These are phyloP conservation scores for Taphrorychus bicolor DNA, from an alignment of 2,888 invertebrate genomes.

Conservation along the genomic window DNA sequence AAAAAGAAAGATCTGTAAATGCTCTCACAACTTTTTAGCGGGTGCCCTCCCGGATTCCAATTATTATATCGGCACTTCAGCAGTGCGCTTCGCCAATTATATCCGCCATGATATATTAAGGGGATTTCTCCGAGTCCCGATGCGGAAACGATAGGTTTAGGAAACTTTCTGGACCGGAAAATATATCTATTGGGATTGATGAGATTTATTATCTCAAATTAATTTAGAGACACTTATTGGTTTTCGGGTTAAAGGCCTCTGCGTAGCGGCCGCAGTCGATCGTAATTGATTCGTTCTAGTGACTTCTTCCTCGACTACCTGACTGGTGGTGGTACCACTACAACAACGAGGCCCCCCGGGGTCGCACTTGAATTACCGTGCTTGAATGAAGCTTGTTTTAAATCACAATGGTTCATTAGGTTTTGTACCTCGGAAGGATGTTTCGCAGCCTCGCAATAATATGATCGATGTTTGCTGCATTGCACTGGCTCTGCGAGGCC, in stretches of 20 bases:
- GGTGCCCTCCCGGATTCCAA: conserved; percentile 16
- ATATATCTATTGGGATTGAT: conserved; percentile 9
- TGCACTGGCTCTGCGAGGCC: too few species aligned
- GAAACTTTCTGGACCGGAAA: conserved; percentile 10
- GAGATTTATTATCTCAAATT: conserved; percentile 5
- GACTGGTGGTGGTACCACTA: too few species aligned
- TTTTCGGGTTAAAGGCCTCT: background rate
- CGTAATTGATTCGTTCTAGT: background rate
- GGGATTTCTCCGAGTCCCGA: conserved; percentile 26
- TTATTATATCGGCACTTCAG: conserved; percentile 38
- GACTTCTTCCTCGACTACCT: background rate
- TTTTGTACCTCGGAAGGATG: background rate
- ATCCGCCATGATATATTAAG: conserved; percentile 35
- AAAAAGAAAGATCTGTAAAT: background rate
- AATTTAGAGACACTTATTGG: conserved; percentile 4
- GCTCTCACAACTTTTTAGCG: conserved; percentile 17
- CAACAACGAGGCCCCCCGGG: background rate
- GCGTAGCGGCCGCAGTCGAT: background rate
- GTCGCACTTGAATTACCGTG: background rate
- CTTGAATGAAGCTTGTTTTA: background rate
- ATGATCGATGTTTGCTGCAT: too few species aligned
- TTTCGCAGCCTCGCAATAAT: too few species aligned
- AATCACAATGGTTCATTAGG: background rate
- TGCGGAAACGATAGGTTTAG: conserved; percentile 27
- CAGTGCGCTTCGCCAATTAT: conserved; percentile 31